Conservation (phyloP, 1,140 invertebrate species). For the Gonioctena quinquepunctata region DNA sequence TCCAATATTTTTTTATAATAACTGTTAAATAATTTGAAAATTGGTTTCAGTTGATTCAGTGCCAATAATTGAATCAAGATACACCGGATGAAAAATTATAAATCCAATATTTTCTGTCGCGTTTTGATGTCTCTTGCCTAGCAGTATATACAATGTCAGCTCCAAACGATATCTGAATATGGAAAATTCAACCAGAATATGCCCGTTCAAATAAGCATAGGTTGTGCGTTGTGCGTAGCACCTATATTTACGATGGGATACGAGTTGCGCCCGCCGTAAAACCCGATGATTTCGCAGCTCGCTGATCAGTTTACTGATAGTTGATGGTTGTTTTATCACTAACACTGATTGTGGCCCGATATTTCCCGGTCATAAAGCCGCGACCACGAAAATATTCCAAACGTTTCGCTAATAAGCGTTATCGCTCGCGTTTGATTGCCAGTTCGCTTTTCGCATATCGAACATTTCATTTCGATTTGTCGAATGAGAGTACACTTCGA, state of each 20-base stretch:
- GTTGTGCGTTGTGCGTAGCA: constrained; percentile 19
- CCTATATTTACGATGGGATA: constrained; percentile 40
- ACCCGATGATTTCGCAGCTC: constrained; percentile 48
- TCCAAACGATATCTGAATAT: too few relatives aligned
- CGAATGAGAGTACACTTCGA: background rate
- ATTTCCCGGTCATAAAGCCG: constrained; percentile 46
- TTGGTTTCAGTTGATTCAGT: too few relatives aligned
- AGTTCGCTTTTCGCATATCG: constrained; percentile 8
- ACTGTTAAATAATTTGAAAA: too few relatives aligned
- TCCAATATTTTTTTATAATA: too few relatives aligned
- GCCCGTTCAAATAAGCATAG: constrained; percentile 7
- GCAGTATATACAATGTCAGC: too few relatives aligned
- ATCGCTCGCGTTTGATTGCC: constrained; percentile 14
- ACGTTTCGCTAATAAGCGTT: constrained; percentile 32
- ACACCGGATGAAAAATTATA: too few relatives aligned
- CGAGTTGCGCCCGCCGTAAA: constrained; percentile 37
- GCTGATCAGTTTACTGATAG: constrained; percentile 40
- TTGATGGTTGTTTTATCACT: constrained; percentile 50
- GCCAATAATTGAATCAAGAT: too few relatives aligned
- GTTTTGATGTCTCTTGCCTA: too few relatives aligned
- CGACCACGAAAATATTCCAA: constrained; percentile 46
- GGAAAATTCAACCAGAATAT: too few relatives aligned
- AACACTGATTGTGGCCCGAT: constrained; percentile 43
- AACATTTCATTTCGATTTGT: constrained; percentile 1
- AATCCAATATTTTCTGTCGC: too few relatives aligned